These are phyloP conservation scores for Odobenus rosmarus DNA, from an alignment of 2,113 vertebrate species.

Conservation along the genomic window DNA sequence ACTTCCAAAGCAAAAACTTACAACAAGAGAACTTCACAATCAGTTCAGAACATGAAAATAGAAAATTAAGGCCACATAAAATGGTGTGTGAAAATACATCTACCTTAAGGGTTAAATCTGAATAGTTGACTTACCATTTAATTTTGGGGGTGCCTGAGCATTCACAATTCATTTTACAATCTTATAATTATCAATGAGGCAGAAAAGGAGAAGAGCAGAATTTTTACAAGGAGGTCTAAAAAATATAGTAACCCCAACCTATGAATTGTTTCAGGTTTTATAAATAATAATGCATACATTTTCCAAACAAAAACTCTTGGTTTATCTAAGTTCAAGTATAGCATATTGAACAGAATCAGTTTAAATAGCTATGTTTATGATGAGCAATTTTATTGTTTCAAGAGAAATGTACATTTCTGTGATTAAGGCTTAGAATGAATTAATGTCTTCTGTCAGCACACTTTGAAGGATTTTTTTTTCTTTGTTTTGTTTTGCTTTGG, in stretches of 20 bases:
- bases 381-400: neutral
- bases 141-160: neutral
- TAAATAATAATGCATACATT: neutral
- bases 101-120: neutral
- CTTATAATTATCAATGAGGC: neutral
- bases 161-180: neutral
- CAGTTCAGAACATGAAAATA: neutral
- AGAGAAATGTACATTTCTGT: slow-evolving; percentile 18
- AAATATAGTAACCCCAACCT: neutral
- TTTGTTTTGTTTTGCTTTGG: neutral
- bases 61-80: neutral
- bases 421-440: neutral
- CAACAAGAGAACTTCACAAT: neutral
- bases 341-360: neutral
- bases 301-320: neutral
- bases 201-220: neutral
- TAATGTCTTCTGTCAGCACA: slow-evolving; percentile 20
- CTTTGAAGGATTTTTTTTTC: neutral
- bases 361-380: neutral
- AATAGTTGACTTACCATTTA: neutral
- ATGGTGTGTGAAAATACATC: neutral
- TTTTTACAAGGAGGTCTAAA: slow-evolving; percentile 9
- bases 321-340: neutral
- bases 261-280: neutral
- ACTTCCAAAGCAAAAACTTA: slow-evolving; percentile 46